Evolutionary conservation across 2,113 vertebrate species (phyloP), one percentile per base, ranked within the genome.

Genomic region (Aspidoscelis tigris): DNA sequence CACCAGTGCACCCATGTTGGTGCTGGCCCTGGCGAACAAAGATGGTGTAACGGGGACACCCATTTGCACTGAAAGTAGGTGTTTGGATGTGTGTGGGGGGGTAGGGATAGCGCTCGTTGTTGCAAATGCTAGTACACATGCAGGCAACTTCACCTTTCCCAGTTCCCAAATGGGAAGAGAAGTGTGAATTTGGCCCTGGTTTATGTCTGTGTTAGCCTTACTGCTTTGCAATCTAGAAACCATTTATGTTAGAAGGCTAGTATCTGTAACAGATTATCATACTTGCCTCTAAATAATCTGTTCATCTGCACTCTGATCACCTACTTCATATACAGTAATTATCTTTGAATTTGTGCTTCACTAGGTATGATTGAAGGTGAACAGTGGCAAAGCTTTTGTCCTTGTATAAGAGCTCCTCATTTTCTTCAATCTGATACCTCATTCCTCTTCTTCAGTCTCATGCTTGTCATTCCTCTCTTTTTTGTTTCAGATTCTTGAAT

Each of bases 401-500:
- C 41, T 0, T 93, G 89, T 90, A 88, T 87, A 78, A 79, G 33
- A 89, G 73, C 77, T 82, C 83, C 92, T 87, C 16, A 72, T 88
- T 44, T 88, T 84, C 47, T 80, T 89, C 75, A 89, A 86, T 91
- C 93, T 96, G 92, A 95, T 82, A 88, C 85, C 91, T 89, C 87
- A 61, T 4, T 16, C 4, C 58, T 50, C 87, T 39, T 87, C 81
- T 66, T 89, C 76, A 89, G 87, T 91, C 93, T 96, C 92, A 95
- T 82, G 88, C 85, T 93, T 95, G 91, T 89, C 87, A 50, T 50
- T 50, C 47, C 33, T 33, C 33, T 33, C 33, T 33, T 18, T 94
- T 95, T 92, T 89, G 91, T 94, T 94, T 83, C 93, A 96, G 96
- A 93, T 95, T 90, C 91, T 91, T 33, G 80, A 89, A 91, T 88